These are phyloP conservation scores for Pterostichus madidus DNA, from an alignment of 2,888 invertebrate species.

Conservation along the genomic window DNA sequence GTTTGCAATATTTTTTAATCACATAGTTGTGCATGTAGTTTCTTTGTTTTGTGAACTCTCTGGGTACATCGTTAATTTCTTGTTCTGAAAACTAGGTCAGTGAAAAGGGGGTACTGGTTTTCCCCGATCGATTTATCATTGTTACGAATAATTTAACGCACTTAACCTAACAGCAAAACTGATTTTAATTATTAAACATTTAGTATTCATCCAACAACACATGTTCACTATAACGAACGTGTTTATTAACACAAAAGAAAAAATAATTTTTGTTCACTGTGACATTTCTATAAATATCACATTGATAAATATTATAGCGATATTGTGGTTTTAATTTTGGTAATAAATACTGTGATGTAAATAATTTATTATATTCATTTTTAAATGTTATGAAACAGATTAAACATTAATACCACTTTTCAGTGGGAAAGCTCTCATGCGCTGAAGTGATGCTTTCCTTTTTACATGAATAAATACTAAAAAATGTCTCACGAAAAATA, in stretches of 20 bases:
- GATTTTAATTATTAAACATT: conserved; percentile 47
- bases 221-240: neutral
- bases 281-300: neutral
- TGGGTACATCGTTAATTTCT: conserved; percentile 49
- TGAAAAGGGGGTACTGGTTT: conserved; percentile 3
- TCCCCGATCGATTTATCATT: conserved; percentile 45
- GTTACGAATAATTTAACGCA: conserved; percentile 54
- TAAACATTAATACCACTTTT: no score
- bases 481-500: no score
- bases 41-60: conserved; percentile 7
- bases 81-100: conserved; percentile 30
- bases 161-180: neutral
- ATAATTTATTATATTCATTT: no score
- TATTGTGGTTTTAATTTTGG: neutral
- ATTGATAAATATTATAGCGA: neutral
- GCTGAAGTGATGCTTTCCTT: no score
- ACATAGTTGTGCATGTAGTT: neutral
- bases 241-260: neutral
- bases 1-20: no score
- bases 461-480: no score
- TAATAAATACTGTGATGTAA: no score
- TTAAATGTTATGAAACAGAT: no score
- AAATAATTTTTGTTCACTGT: neutral
- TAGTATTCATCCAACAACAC: neutral
- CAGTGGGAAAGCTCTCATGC: no score